Conservation (phyloP, 2,888 invertebrate genomes). For the Pseudococcus longispinus region DNA sequence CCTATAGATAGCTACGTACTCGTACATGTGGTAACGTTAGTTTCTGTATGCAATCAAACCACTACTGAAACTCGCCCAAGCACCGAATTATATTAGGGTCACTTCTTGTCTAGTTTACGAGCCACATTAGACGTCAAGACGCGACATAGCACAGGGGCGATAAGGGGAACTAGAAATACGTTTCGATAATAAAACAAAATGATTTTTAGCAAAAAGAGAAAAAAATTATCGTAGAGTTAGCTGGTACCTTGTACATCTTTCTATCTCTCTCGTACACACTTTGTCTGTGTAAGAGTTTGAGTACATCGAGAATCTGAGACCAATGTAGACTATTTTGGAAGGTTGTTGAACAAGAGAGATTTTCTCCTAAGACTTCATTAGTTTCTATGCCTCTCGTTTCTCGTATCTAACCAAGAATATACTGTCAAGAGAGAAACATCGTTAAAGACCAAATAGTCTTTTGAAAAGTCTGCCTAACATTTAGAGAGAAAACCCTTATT, state of each 20-base stretch:
- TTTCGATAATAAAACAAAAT: slow-evolving; percentile 12
- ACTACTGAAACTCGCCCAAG: background rate
- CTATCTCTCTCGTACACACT: background rate
- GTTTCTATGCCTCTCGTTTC: background rate
- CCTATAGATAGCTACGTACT: background rate
- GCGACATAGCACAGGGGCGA: background rate
- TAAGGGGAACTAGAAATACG: background rate
- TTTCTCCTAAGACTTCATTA: slow-evolving; percentile 1
- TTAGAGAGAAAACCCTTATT: background rate
- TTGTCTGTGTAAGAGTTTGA: no score
- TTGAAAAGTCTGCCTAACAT: background rate
- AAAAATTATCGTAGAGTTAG: background rate
- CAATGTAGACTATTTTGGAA: no score
- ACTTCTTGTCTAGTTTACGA: slow-evolving; percentile 35
- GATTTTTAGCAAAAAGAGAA: background rate
- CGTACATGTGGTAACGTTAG: background rate
- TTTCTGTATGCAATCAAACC: background rate
- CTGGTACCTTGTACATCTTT: background rate
- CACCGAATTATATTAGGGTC: slow-evolving; percentile 20
- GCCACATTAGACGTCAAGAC: background rate
- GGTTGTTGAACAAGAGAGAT: background rate
- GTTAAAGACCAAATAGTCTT: slow-evolving; percentile 31
- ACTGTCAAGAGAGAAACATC: background rate
- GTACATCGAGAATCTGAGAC: no score
- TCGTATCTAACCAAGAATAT: background rate